These are phyloP conservation scores for Cydia strobilella DNA, from an alignment of 1,140 invertebrate species.

Conservation along the genomic window DNA sequence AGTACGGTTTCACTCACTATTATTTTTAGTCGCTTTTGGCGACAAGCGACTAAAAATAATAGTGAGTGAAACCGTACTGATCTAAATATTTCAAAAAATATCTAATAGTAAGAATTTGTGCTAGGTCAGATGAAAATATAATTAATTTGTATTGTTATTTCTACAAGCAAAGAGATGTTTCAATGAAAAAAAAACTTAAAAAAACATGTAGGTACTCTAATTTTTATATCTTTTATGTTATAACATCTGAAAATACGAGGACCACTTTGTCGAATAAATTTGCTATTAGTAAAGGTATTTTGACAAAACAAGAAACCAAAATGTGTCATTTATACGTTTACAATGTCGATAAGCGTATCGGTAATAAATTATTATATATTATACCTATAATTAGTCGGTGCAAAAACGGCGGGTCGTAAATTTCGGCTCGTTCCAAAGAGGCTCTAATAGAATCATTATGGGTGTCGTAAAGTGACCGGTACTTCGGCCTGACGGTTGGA, in stretches of 20 bases:
- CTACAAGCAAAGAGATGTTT: background rate
- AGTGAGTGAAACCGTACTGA: no score
- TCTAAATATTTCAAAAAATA: no score
- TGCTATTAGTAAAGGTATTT: background rate
- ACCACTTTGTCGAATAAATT: conserved; percentile 5
- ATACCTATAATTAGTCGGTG: conserved; percentile 30
- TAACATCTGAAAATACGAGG: background rate
- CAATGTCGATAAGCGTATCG: conserved; percentile 7
- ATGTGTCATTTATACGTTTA: conserved; percentile 9
- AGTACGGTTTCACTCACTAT: no score
- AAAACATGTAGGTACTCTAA: background rate
- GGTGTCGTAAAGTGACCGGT: conserved; percentile 14
- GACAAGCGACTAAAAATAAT: no score
- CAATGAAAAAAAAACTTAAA: background rate
- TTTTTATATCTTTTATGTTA: background rate
- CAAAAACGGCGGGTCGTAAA: conserved; percentile 20
- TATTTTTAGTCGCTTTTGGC: no score
- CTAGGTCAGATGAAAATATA: no score
- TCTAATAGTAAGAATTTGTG: no score
- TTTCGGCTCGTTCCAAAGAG: conserved; percentile 20
- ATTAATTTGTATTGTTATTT: no score
- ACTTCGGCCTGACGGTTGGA: background rate
- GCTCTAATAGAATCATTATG: conserved; percentile 32
- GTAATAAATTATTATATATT: conserved; percentile 24
- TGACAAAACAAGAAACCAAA: conserved; percentile 1